Percentiles rank a stretch among this genome's conserved stretches.
phyloP scores from a whole-genome alignment of 1,140 invertebrate genomes.

The Luehdorfia chinensis region DNA sequence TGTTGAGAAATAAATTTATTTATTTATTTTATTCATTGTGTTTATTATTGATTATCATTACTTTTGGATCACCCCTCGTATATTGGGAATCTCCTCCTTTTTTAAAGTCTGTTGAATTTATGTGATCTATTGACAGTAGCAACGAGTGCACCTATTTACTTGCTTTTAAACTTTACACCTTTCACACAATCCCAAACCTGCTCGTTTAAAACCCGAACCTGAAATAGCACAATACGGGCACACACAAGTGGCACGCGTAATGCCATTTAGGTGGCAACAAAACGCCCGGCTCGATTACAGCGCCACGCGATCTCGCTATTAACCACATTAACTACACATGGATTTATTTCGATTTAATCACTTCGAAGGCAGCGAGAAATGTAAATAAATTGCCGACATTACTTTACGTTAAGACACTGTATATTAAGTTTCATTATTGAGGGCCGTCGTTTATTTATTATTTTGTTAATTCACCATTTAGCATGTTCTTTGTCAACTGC shows the following conservation, averaged over 20 bases:
- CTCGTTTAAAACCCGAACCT: conserved; percentile 2
- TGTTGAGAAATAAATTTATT: too few species aligned
- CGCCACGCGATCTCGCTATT: conserved; percentile 14
- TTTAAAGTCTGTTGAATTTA: too few species aligned
- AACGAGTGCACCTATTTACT: too few species aligned
- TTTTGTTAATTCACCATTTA: conserved; percentile 6
- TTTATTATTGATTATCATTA: too few species aligned
- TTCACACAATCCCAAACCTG: too few species aligned
- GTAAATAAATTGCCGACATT: conserved; percentile 18
- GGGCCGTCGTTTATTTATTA: neutral
- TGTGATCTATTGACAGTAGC: too few species aligned
- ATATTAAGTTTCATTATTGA: conserved; percentile 10
- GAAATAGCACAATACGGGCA: conserved; percentile 1
- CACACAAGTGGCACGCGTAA: conserved; percentile 13
- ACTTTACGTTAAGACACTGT: conserved; percentile 5
- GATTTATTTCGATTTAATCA: conserved; percentile 19
- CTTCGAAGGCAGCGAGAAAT: conserved; percentile 12
- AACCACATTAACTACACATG: conserved; percentile 17
- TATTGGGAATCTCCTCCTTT: too few species aligned
- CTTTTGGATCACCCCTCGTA: too few species aligned
- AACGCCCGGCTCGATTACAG: neutral
- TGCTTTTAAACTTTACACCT: too few species aligned
- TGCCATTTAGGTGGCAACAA: conserved; percentile 12
- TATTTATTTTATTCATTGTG: too few species aligned
- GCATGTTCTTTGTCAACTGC: too few species aligned